phyloP scores from a whole-genome alignment of 2,888 invertebrate genomes.

The Neuroscelio doddi region DNA sequence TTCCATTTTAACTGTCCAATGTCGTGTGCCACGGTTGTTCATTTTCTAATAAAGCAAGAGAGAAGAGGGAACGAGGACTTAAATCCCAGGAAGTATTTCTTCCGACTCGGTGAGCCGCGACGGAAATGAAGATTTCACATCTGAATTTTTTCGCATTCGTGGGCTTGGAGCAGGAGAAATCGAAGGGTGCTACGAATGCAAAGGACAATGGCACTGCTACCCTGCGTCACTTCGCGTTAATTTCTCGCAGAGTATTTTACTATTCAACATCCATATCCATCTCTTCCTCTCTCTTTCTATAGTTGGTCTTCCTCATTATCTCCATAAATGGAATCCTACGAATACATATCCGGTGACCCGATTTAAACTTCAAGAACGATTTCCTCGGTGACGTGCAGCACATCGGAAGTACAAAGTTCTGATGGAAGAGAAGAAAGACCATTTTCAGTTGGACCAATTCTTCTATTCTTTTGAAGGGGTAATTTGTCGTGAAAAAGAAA shows the following conservation, averaged over 20 bases:
- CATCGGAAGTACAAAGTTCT: no score
- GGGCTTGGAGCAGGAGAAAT: constrained; percentile 46
- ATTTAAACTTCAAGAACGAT: constrained; percentile 62
- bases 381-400: constrained; percentile 48
- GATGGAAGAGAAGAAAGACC: no score
- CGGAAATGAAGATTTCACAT: constrained; percentile 71
- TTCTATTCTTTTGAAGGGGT: no score
- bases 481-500: no score
- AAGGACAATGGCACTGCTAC: constrained; percentile 62
- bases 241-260: constrained; percentile 56
- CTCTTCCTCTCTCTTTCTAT: constrained; percentile 35
- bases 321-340: constrained; percentile 54
- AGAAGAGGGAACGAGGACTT: constrained; percentile 17
- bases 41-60: constrained; percentile 38
- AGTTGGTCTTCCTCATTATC: constrained; percentile 55
- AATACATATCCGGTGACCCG: constrained; percentile 67
- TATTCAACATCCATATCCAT: constrained; percentile 34
- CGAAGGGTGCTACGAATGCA: constrained; percentile 50
- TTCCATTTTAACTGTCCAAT: constrained; percentile 35
- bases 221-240: constrained; percentile 64
- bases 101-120: constrained; percentile 66
- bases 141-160: constrained; percentile 66
- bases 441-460: no score
- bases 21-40: constrained; percentile 39
- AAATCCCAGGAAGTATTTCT: constrained; percentile 69